Evolutionary conservation across 2,797 vertebrate genomes (phyloP).

Genomic region (Knipowitschia caucasica): DNA sequence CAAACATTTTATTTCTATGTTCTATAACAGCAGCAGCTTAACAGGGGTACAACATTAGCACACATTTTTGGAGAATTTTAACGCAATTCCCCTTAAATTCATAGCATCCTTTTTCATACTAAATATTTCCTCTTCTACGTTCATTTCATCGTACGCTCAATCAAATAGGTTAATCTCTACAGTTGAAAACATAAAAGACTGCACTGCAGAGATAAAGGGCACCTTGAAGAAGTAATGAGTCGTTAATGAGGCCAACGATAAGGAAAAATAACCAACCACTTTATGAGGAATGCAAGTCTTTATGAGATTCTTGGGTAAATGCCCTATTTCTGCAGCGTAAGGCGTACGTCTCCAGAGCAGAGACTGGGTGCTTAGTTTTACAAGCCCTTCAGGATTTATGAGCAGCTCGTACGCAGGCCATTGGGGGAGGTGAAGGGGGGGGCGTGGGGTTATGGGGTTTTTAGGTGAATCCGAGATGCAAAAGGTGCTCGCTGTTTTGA

Average conservation of each 20-base stretch:
- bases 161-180: background rate
- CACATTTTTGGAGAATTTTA: too few relatives aligned
- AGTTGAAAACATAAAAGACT: constrained; percentile 23
- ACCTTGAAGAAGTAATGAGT: constrained; percentile 65
- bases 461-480: constrained; percentile 4
- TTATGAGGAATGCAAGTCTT: constrained; percentile 67
- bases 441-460: constrained; percentile 5
- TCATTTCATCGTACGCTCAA: background rate
- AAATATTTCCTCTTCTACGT: too few relatives aligned
- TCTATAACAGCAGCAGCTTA: too few relatives aligned
- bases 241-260: constrained; percentile 71
- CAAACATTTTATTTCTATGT: too few relatives aligned
- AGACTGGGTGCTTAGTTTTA: constrained; percentile 58
- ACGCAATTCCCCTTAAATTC: too few relatives aligned
- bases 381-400: constrained; percentile 66
- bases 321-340: constrained; percentile 42
- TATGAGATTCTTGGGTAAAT: constrained; percentile 63
- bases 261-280: constrained; percentile 60
- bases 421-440: constrained; percentile 1
- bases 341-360: constrained; percentile 40
- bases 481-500: constrained; percentile 20
- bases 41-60: too few relatives aligned
- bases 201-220: constrained; percentile 52
- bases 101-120: too few relatives aligned
- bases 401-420: constrained; percentile 46